These are phyloP conservation scores for Sylvilagus bachmani DNA, from an alignment of 2,113 vertebrate genomes.

Conservation along the genomic window DNA sequence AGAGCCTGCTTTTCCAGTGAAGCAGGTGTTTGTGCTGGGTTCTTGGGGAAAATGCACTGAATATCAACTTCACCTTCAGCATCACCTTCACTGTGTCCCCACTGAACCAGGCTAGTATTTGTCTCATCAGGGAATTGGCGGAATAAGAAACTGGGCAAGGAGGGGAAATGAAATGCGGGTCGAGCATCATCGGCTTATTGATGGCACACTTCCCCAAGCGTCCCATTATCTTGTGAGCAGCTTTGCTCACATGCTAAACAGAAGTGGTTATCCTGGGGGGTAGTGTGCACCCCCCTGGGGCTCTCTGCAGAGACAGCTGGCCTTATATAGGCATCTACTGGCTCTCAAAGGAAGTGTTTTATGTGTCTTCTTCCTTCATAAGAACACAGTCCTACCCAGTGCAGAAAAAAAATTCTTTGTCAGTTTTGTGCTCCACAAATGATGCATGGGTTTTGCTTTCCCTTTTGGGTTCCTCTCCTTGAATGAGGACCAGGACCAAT, in stretches of 20 bases:
- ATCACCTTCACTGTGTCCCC: neutral
- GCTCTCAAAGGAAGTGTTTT: neutral
- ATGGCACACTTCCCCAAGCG: neutral
- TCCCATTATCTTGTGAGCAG: neutral
- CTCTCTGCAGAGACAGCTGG: constrained; percentile 29
- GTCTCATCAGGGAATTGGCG: neutral
- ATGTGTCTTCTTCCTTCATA: neutral
- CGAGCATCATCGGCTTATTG: neutral
- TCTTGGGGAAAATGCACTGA: constrained; percentile 34
- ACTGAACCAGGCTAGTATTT: neutral
- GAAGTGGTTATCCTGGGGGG: neutral
- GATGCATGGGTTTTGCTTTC: neutral
- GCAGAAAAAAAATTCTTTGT: neutral
- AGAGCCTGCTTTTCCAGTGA: neutral
- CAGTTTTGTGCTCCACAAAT: neutral
- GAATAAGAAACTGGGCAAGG: neutral
- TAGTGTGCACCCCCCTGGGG: neutral
- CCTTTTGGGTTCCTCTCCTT: neutral
- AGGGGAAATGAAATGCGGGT: neutral
- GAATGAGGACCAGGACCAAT: neutral
- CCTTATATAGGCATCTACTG: neutral
- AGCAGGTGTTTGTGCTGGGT: constrained; percentile 50
- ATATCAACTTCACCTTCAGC: neutral
- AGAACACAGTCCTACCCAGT: neutral
- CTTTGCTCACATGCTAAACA: neutral